These are phyloP conservation scores for Lutraria lutraria DNA, from an alignment of 2,888 invertebrate species.

Conservation along the genomic window DNA sequence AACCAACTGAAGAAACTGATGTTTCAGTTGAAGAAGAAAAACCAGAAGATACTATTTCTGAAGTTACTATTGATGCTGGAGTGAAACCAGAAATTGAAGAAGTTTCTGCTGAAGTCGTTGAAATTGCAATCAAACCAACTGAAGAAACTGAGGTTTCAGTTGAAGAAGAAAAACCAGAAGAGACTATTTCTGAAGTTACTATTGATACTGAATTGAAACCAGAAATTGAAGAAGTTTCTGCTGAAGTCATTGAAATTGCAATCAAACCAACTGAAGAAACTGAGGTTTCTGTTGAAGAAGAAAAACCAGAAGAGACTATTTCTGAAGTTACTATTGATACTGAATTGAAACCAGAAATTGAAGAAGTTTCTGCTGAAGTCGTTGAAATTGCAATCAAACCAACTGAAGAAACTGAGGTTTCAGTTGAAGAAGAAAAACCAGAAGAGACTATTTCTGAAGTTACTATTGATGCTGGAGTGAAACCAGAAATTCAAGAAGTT, in stretches of 20 bases:
- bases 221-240: not conserved
- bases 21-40: slow-evolving; percentile 37
- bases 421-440: not conserved
- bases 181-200: slow-evolving; percentile 6
- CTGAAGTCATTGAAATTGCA: slow-evolving; percentile 26
- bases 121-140: slow-evolving; percentile 36
- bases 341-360: slow-evolving; percentile 45
- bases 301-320: not conserved
- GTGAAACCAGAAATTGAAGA: slow-evolving; percentile 28
- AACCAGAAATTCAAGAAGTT: slow-evolving; percentile 20
- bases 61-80: slow-evolving; percentile 36
- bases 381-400: slow-evolving; percentile 42
- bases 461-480: slow-evolving; percentile 14
- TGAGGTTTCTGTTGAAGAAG: not conserved
- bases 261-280: slow-evolving; percentile 38
- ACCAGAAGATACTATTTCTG: slow-evolving; percentile 38
- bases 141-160: slow-evolving; percentile 26
- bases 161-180: slow-evolving; percentile 1
- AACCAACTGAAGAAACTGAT: slow-evolving; percentile 39
- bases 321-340: slow-evolving; percentile 15
- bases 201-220: slow-evolving; percentile 19
- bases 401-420: not conserved
- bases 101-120: slow-evolving; percentile 32
- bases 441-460: slow-evolving; percentile 26
- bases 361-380: slow-evolving; percentile 35